phyloP scores from a whole-genome alignment of 1,140 invertebrate genomes.

The Thaumatotibia leucotreta region DNA sequence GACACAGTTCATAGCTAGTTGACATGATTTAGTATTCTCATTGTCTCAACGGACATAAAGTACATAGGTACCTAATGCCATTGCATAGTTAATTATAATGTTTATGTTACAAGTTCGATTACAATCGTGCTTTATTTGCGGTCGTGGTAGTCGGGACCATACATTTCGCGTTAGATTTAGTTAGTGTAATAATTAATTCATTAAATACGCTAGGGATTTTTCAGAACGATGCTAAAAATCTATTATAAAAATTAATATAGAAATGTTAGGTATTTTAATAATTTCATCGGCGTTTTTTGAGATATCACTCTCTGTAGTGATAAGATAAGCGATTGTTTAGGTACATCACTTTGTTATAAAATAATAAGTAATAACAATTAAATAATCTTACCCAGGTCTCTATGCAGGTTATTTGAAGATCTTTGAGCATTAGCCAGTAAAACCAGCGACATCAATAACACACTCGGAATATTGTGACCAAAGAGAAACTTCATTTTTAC shows the following conservation, averaged over 20 bases:
- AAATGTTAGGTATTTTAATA: too few species aligned
- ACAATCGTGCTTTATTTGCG: neutral
- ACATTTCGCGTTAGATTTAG: too few species aligned
- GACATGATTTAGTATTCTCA: neutral
- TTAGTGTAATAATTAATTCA: too few species aligned
- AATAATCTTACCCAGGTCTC: conserved; percentile 53
- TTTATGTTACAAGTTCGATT: neutral
- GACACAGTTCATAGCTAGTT: neutral
- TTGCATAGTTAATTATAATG: neutral
- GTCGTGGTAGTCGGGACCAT: neutral
- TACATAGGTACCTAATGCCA: neutral
- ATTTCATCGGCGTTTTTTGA: too few species aligned
- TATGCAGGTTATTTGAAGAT: conserved; percentile 43
- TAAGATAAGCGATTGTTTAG: neutral
- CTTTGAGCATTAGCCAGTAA: conserved; percentile 61
- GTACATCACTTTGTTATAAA: neutral
- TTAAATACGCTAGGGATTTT: too few species aligned
- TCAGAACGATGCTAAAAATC: too few species aligned
- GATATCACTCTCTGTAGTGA: too few species aligned
- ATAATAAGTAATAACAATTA: too few species aligned
- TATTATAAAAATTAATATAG: too few species aligned
- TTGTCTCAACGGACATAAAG: neutral
- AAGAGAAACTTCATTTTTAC: conserved; percentile 49
- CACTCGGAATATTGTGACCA: conserved; percentile 50
- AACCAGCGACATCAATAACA: conserved; percentile 56